Evolutionary conservation across 2,113 vertebrate species (phyloP).

Genomic region (Centropristis striata): DNA sequence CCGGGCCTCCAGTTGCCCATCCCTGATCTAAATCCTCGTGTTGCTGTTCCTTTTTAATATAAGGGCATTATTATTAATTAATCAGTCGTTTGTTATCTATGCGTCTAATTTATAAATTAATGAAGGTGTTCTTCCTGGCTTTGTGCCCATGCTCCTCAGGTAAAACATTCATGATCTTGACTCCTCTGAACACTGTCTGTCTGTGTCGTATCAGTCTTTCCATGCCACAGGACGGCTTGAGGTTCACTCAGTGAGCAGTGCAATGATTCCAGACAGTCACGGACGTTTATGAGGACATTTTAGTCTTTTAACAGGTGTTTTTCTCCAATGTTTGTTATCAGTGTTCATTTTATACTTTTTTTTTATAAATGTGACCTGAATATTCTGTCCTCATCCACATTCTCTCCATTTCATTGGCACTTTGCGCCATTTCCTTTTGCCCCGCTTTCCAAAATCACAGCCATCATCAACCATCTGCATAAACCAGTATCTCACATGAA

Average conservation of each 20-base stretch:
- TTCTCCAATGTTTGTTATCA: background rate
- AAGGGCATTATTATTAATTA: slow-evolving; percentile 32
- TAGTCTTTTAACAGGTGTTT: background rate
- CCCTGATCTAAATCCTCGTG: slow-evolving; percentile 9
- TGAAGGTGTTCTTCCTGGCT: slow-evolving; percentile 63
- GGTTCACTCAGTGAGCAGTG: background rate
- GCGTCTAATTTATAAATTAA: slow-evolving; percentile 48
- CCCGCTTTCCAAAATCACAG: slow-evolving; percentile 1
- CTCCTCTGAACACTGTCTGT: slow-evolving; percentile 58
- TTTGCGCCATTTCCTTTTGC: background rate
- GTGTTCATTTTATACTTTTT: slow-evolving; percentile 19
- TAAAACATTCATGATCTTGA: slow-evolving; percentile 70
- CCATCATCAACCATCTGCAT: background rate
- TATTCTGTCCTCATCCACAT: slow-evolving; percentile 4
- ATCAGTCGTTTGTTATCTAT: slow-evolving; percentile 32
- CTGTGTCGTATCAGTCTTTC: slow-evolving; percentile 59
- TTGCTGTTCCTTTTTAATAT: slow-evolving; percentile 30
- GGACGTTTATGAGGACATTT: slow-evolving; percentile 7
- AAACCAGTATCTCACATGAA: background rate
- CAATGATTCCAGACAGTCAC: slow-evolving; percentile 4
- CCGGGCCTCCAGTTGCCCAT: no score
- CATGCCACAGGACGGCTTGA: slow-evolving; percentile 25
- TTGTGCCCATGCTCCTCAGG: slow-evolving; percentile 55
- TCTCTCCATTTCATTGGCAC: background rate
- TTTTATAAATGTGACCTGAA: background rate